phyloP scores from a whole-genome alignment of 2,888 invertebrate species.

The Sesia bembeciformis region DNA sequence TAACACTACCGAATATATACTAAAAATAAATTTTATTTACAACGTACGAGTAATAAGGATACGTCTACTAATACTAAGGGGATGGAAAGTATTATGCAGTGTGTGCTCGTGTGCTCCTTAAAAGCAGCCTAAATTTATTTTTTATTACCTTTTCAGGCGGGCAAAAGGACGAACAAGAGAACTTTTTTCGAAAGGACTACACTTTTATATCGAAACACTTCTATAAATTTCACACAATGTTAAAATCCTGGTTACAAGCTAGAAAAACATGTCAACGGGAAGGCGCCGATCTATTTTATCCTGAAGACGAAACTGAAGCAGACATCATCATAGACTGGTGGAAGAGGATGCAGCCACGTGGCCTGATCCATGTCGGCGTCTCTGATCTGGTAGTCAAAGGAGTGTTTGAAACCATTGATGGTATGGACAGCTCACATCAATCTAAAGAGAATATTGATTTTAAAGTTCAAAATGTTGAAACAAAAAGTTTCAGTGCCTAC shows the following conservation, averaged over 20 bases:
- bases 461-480: too few species aligned
- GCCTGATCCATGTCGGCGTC: conserved; percentile 32
- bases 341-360: conserved; percentile 21
- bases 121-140: too few species aligned
- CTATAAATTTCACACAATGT: conserved; percentile 46
- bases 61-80: too few species aligned
- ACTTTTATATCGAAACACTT: conserved; percentile 33
- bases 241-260: conserved; percentile 36
- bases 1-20: too few species aligned
- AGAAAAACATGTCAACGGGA: conserved; percentile 35
- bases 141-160: conserved; percentile 25
- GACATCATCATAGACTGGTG: conserved; percentile 20
- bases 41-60: too few species aligned
- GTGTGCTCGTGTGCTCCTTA: too few species aligned
- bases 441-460: too few species aligned
- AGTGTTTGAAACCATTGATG: conserved; percentile 35
- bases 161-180: conserved; percentile 25
- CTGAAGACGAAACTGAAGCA: conserved; percentile 34
- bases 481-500: too few species aligned
- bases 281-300: conserved; percentile 41
- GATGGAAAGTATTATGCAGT: too few species aligned
- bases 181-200: conserved; percentile 49
- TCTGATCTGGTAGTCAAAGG: conserved; percentile 32
- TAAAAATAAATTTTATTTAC: too few species aligned
- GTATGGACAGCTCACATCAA: conserved; percentile 11